A percentile compares a stretch with the other conserved stretches of the same genome.
phyloP scores from a whole-genome alignment of 2,113 vertebrate species.

The Monopterus albus region DNA sequence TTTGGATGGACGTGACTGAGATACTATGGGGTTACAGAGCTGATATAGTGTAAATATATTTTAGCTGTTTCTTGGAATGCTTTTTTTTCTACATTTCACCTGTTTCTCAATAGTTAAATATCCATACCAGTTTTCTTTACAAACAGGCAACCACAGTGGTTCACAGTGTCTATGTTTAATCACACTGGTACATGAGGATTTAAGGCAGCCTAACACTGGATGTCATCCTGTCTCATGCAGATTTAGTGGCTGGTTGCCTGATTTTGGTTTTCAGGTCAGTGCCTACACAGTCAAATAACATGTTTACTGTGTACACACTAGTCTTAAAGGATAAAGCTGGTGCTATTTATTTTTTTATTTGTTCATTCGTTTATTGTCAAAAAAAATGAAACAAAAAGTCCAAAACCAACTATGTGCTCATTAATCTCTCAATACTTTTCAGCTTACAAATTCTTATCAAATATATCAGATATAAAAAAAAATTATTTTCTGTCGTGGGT shows the following conservation, averaged over 20 bases:
- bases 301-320: background rate
- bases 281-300: slow-evolving; percentile 5
- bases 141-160: background rate
- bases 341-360: no score
- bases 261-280: slow-evolving; percentile 8
- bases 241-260: background rate
- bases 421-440: background rate
- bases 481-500: background rate
- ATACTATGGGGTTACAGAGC: background rate
- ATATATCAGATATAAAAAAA: no score
- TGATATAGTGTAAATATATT: background rate
- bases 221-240: background rate
- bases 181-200: no score
- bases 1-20: background rate
- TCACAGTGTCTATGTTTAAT: no score
- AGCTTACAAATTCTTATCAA: no score
- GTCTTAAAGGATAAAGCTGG: no score
- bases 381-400: no score
- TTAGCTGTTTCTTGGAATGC: background rate
- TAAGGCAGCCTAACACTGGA: no score
- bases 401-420: background rate
- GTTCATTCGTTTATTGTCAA: no score
- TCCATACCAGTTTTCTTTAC: background rate
- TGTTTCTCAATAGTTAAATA: background rate
- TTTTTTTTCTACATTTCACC: background rate